Evolutionary conservation across 2,113 vertebrate genomes (phyloP).

Genomic region (Sprattus sprattus): DNA sequence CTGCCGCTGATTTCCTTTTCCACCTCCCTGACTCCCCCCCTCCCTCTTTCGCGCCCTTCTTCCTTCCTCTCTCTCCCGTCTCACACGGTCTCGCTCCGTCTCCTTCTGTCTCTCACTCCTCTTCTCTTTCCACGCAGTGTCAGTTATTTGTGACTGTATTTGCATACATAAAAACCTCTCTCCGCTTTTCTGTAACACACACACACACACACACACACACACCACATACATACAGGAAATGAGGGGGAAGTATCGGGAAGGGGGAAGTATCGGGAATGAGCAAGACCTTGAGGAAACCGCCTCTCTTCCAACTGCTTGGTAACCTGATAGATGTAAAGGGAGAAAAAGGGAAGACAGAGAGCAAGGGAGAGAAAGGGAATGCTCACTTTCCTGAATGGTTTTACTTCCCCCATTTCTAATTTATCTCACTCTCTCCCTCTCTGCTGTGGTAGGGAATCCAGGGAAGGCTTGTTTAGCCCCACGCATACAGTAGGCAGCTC

Average conservation of each 20-base stretch:
- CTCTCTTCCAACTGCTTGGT: background rate
- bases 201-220: conserved; percentile 18
- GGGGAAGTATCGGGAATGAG: too few relatives aligned
- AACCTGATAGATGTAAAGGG: conserved; percentile 26
- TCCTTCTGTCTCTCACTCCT: background rate
- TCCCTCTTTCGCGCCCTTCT: conserved; percentile 49
- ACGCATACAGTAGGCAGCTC: background rate
- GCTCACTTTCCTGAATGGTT: background rate
- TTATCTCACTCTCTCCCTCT: background rate
- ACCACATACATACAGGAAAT: too few relatives aligned
- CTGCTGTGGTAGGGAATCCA: background rate
- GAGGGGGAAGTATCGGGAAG: too few relatives aligned
- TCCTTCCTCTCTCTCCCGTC: background rate
- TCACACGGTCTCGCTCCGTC: background rate
- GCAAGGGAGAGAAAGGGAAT: conserved; percentile 16
- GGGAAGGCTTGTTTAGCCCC: background rate
- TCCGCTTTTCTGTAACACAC: background rate
- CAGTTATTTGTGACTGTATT: conserved; percentile 56
- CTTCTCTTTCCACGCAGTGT: conserved; percentile 55
- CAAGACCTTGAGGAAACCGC: background rate
- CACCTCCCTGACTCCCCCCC: conserved; percentile 61
- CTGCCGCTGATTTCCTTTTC: conserved; percentile 51
- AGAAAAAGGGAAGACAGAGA: conserved; percentile 34
- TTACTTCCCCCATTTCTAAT: background rate
- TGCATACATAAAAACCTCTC: conserved; percentile 14